Evolutionary conservation across 2,888 invertebrate species (phyloP), one percentile per base, ranked within the genome.

Genomic region (Idaea straminata): DNA sequence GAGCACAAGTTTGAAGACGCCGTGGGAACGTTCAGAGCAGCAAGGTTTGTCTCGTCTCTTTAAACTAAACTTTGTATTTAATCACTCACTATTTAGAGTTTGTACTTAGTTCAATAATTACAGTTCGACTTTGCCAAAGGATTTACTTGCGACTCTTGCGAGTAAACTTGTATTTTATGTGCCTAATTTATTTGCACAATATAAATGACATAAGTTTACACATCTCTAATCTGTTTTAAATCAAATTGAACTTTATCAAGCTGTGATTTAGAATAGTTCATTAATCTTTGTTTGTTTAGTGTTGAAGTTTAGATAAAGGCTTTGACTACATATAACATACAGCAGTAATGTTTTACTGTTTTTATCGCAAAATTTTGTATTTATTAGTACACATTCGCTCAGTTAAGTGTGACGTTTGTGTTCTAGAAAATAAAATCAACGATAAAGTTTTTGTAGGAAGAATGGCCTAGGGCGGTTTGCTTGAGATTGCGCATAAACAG

Each of bases 21-120:
- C 15, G 93, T 98, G 57, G 96, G 96, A 68, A 93, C 98, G 74
- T 93, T 98, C 73, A 94, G 98, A 81, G 96, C 98, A 64, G 96
- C 97, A 68, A 92, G 95, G 95, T 95, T 82, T 65, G 83, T 80
- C 35, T 16, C 63, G 35, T 66, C 15, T 59, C 36, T 62, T 61
- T 63, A 57, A 64, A 61, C 64, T 61, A 63, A 58, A 15, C 58
- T 58, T n/a, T 16, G 15, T 58, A 16, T 58, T 58, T 58, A 58
- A 58, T 58, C 58, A 58, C 16, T 47, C 47, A 47, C 47, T 47
- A 47, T 47, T 47, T 47, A 47, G 47, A 47, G 47, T 47, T 47
- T 13, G 47, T 58, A 58, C 58, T 58, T 47, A 47, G 47, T 47
- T 47, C 47, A 47, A 47, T 47, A 47, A 47, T 47, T 47, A 47